These are phyloP conservation scores for Phalloptychus januarius DNA, from an alignment of 2,797 vertebrate species.

Conservation along the genomic window DNA sequence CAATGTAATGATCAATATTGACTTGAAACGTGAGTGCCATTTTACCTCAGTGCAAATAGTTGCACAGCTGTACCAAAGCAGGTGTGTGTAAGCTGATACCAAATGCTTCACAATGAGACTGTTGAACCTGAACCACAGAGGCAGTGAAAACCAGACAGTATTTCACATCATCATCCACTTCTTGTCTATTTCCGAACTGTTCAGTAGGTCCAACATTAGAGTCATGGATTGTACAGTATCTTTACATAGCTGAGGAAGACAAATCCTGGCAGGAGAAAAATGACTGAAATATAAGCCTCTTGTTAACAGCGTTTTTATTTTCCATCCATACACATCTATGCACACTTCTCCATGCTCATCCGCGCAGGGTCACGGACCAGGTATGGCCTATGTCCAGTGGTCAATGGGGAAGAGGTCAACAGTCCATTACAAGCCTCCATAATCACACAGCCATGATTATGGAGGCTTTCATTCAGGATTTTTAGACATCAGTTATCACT, in stretches of 20 bases:
- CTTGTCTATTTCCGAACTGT: background rate
- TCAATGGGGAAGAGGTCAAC: background rate
- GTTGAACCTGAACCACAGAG: background rate
- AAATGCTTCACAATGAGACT: slow-evolving; percentile 1
- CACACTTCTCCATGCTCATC: background rate
- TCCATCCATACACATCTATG: background rate
- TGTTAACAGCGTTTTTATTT: background rate
- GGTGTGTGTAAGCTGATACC: slow-evolving; percentile 36
- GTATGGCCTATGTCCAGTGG: background rate
- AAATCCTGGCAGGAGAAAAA: slow-evolving; percentile 15
- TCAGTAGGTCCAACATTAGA: background rate
- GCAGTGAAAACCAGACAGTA: background rate
- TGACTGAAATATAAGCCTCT: background rate
- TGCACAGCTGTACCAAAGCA: slow-evolving; percentile 27
- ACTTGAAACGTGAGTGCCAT: slow-evolving; percentile 5
- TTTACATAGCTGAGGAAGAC: slow-evolving; percentile 8
- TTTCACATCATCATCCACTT: background rate
- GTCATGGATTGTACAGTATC: background rate
- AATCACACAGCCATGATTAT: too few relatives aligned
- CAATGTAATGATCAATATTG: slow-evolving; percentile 20
- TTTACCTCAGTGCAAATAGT: slow-evolving; percentile 12
- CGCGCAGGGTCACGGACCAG: background rate
- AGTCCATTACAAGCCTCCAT: too few relatives aligned
- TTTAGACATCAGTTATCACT: too few relatives aligned
- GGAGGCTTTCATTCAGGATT: too few relatives aligned